Evolutionary conservation across 2,888 invertebrate genomes (phyloP).

Genomic region (Amphipyra tragopoginis): DNA sequence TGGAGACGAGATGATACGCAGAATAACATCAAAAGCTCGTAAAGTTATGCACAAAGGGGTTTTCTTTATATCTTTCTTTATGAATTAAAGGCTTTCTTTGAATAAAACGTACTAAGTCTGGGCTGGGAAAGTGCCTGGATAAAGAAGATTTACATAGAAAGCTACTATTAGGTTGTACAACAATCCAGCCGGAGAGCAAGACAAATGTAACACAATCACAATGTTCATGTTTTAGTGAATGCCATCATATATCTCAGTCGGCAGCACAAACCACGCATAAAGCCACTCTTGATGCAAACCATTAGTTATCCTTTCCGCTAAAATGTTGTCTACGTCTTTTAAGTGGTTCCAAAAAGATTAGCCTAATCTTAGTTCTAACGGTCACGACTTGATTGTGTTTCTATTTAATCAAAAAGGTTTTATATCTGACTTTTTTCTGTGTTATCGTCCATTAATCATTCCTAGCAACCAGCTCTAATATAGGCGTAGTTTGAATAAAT

Average conservation of each 20-base stretch:
- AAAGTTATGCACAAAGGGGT: not conserved
- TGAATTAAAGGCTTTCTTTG: not conserved
- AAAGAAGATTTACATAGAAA: constrained; percentile 32
- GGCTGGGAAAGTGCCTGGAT: constrained; percentile 28
- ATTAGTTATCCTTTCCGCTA: constrained; percentile 49
- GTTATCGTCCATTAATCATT: constrained; percentile 36
- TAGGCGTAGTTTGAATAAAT: constrained; percentile 38
- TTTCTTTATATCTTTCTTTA: not conserved
- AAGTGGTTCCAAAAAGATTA: constrained; percentile 36
- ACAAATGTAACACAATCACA: constrained; percentile 49
- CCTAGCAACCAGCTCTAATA: constrained; percentile 25
- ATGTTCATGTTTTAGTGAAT: constrained; percentile 53
- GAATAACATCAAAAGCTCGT: too few relatives aligned
- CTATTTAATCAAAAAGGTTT: constrained; percentile 1
- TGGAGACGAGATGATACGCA: constrained; percentile 14
- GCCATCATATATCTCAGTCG: constrained; percentile 55
- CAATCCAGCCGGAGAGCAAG: constrained; percentile 30
- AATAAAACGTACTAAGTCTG: not conserved
- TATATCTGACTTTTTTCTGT: constrained; percentile 4
- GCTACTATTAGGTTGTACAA: constrained; percentile 17
- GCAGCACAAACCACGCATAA: constrained; percentile 50
- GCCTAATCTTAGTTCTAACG: constrained; percentile 7
- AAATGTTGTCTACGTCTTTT: constrained; percentile 39
- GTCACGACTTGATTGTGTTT: constrained; percentile 12
- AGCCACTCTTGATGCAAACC: constrained; percentile 43